Evolutionary conservation across 2,797 vertebrate species (phyloP).

Genomic region (Zalophus californianus): DNA sequence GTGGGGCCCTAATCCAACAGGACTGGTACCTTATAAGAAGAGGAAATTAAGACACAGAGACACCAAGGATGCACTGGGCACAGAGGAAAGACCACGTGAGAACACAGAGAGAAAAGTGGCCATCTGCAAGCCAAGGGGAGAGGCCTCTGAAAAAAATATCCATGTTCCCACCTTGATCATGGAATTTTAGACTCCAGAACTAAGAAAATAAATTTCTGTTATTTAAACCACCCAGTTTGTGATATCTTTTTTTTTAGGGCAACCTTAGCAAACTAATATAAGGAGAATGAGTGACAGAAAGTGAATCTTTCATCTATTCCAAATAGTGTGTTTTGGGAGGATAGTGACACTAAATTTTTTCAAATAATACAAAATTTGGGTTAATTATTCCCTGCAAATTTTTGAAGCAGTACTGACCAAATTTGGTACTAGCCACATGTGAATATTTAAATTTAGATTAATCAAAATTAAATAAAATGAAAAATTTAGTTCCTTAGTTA

Average conservation of each 20-base stretch:
- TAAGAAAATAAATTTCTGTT: too few species aligned
- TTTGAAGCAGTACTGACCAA: slow-evolving; percentile 8
- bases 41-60: not conserved
- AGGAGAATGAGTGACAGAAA: not conserved
- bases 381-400: not conserved
- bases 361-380: not conserved
- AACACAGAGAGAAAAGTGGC: not conserved
- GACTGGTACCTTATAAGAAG: not conserved
- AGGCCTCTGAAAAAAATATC: too few species aligned
- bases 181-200: not conserved
- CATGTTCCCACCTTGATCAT: not conserved
- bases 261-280: not conserved
- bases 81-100: not conserved
- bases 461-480: slow-evolving; percentile 25
- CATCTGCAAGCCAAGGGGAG: not conserved
- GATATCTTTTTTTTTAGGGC: not conserved
- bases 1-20: not conserved
- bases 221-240: not conserved
- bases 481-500: not conserved
- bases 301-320: not conserved
- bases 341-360: not conserved
- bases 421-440: not conserved
- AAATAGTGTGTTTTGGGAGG: not conserved
- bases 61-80: not conserved
- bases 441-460: not conserved